These are phyloP conservation scores for Trogon melanurus DNA, from an alignment of 2,113 vertebrate species.

Conservation along the genomic window DNA sequence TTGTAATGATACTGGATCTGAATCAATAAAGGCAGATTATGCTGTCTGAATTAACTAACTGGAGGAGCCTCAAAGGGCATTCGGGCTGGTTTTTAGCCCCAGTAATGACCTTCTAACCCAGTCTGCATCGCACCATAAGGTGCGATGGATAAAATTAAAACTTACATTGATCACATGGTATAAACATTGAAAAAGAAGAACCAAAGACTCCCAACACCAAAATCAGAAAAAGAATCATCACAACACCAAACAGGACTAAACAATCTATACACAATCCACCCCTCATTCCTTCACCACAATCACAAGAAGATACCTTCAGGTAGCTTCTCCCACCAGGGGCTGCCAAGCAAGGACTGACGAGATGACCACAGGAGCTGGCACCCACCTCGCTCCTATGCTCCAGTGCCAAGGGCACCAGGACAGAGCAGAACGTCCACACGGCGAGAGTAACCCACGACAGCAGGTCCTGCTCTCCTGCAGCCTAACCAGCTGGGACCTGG, in stretches of 20 bases:
- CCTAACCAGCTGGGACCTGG: not conserved
- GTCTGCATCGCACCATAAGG: no score
- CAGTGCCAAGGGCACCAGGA: accelerated
- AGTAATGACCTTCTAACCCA: not conserved
- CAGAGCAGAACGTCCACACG: no score
- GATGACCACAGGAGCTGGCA: not conserved
- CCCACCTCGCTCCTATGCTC: not conserved
- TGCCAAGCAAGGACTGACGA: not conserved
- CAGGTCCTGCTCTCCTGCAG: not conserved
- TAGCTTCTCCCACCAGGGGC: not conserved
- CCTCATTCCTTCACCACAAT: no score
- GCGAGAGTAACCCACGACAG: no score
- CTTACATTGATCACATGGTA: no score
- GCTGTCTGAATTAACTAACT: not conserved
- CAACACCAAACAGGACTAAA: no score
- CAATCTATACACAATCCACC: no score
- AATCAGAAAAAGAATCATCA: no score
- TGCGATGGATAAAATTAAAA: not conserved
- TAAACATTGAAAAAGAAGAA: no score
- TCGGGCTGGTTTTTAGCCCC: not conserved
- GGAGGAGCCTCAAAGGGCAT: not conserved
- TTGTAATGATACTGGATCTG: not conserved
- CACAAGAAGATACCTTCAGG: no score
- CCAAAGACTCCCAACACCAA: no score
- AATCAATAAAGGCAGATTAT: not conserved